A percentile compares a stretch with the other conserved stretches of the same genome.
phyloP scores from a whole-genome alignment of 1,140 invertebrate genomes.

The Eumeta japonica region DNA sequence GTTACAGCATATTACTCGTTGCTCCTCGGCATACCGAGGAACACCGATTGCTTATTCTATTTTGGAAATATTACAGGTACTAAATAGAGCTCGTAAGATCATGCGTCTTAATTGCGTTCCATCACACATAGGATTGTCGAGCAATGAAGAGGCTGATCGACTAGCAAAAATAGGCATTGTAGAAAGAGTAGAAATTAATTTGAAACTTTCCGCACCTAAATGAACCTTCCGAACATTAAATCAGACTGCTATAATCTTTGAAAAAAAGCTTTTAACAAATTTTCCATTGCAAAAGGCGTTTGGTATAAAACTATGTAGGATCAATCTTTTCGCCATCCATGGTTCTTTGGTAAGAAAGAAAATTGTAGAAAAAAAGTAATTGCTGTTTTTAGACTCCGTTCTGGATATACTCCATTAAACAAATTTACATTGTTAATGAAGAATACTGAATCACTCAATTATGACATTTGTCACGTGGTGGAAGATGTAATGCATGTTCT shows the following conservation, averaged over 20 bases:
- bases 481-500: too few relatives aligned
- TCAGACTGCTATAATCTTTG: not conserved
- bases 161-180: not conserved
- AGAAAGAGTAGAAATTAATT: not conserved
- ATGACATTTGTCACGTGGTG: too few relatives aligned
- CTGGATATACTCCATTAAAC: not conserved
- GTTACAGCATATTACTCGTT: not conserved
- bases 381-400: not conserved
- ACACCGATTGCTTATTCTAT: slow-evolving; percentile 1
- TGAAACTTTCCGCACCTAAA: not conserved
- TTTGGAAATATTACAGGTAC: not conserved
- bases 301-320: not conserved
- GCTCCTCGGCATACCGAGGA: not conserved
- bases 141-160: slow-evolving; percentile 4
- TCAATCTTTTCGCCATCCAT: not conserved
- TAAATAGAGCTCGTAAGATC: not conserved
- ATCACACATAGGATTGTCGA: not conserved
- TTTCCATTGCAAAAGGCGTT: not conserved
- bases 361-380: not conserved
- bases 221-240: not conserved
- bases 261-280: not conserved
- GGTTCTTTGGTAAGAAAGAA: not conserved
- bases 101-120: slow-evolving; percentile 4
- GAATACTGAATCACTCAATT: not conserved
- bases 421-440: not conserved